A percentile compares a stretch with the other conserved stretches of the same genome.
Evolutionary conservation across 2,888 invertebrate species (phyloP).

Genomic region (Mythimna lalbum): DNA sequence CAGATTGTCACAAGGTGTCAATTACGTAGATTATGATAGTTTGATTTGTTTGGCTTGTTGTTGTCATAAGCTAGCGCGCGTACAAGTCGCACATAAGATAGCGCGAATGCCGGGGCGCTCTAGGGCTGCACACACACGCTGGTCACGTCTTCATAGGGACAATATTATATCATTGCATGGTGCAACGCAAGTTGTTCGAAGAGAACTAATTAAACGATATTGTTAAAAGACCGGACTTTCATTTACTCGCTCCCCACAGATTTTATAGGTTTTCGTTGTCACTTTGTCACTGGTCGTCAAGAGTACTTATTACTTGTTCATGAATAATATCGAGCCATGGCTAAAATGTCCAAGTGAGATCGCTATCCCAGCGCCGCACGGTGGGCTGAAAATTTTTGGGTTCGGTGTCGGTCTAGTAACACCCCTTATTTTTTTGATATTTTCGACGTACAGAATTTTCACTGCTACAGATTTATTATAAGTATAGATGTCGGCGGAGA

Average conservation of each 20-base stretch:
- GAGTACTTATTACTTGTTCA: no score
- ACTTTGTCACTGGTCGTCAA: no score
- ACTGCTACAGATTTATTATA: no score
- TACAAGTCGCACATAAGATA: background rate
- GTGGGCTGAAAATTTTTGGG: no score
- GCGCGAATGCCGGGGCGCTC: background rate
- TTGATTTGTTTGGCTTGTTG: background rate
- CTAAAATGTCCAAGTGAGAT: no score
- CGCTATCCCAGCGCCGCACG: no score
- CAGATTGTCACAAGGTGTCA: background rate
- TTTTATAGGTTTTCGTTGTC: background rate
- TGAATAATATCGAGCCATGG: no score
- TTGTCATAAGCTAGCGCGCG: background rate
- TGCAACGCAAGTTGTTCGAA: background rate
- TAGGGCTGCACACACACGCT: background rate
- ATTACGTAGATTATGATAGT: background rate
- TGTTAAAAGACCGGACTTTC: background rate
- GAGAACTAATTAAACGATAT: constrained; percentile 1
- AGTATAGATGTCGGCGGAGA: no score
- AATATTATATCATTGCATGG: background rate
- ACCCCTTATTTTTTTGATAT: no score
- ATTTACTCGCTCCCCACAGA: background rate
- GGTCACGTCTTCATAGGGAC: background rate
- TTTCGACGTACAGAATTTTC: no score
- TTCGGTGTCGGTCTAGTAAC: no score